These are phyloP conservation scores for Paratilapia polleni DNA, from an alignment of 2,113 vertebrate genomes.

Conservation along the genomic window DNA sequence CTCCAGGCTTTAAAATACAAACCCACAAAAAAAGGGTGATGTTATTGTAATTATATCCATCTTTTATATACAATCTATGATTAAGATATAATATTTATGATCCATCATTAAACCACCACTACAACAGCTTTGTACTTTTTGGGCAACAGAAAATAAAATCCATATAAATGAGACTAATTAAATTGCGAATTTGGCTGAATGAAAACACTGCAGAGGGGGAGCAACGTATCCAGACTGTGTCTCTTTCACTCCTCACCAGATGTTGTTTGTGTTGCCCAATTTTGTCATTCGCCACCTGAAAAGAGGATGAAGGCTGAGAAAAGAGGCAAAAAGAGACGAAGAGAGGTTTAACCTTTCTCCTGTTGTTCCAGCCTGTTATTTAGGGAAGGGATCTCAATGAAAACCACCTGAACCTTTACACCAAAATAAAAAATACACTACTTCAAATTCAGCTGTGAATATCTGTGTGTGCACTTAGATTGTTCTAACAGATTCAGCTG, in stretches of 20 bases:
- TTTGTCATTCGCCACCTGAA: neutral
- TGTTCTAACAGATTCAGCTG: neutral
- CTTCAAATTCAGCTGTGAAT: neutral
- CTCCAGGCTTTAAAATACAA: too few relatives aligned
- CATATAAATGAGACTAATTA: slow-evolving; percentile 7
- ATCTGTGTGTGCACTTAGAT: neutral
- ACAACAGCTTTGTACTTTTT: neutral
- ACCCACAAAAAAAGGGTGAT: neutral
- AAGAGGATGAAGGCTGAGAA: neutral
- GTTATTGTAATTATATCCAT: neutral
- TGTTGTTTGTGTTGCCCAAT: neutral
- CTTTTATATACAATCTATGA: neutral
- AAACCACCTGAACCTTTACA: neutral
- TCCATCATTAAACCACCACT: neutral
- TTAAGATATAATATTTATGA: neutral
- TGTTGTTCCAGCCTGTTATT: neutral
- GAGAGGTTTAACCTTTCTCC: neutral
- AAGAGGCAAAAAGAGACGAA: neutral
- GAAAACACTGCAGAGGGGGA: neutral
- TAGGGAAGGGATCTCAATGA: neutral
- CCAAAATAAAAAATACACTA: neutral
- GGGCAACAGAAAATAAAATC: neutral
- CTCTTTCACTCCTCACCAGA: slow-evolving; percentile 2
- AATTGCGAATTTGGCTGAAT: neutral
- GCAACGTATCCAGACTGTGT: neutral